Base-by-base conservation (phyloP, 2,797 vertebrate species). In the Phoeniculus purpureus region DNA sequence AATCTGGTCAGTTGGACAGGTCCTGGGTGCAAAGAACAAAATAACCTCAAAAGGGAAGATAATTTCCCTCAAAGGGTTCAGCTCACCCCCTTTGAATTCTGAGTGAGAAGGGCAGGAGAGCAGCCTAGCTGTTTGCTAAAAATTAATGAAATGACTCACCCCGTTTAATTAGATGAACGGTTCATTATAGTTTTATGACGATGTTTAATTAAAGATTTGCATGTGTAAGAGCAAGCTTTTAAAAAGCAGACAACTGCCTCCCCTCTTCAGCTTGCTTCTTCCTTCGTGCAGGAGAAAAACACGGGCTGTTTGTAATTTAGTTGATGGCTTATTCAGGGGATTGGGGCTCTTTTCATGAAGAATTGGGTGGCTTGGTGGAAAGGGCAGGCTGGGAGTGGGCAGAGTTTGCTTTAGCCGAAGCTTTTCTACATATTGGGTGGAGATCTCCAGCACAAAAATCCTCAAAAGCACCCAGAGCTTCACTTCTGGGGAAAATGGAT, bases 191-290 rank as follows among this genome's bases (percentile, higher is more conserved):
- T 90, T 95, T 97, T 95, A 96, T 89, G 93, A 96, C 85, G 95
- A 91, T 92, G 93, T 95, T 97, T 97, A 95, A 95, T 96, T 96
- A 97, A 96, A 97, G 95, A 94, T 94, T 94, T 95, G 89, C 90
- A 89, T 93, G 94, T 95, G 90, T 64, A 88, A 94, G 84, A 94
- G 81, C 91, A 92, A 77, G 94, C 80, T 90, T 96, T 84, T 92
- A 89, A 79, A 91, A 68, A 64, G 68, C 93, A 70, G 37, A 54
- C 87, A 88, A 81, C 85, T 90, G 81, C 91, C 59, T 95, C 83
- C 78, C 81, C 66, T 55, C 88, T 62, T n/a, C 31, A 19, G 40
- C n/a, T 87, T 70, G 37, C 34, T 37, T 81, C 75, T 66, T 27
- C 11, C 8, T 51, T 13, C 14, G 17, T 29, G 34, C n/a, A 23